Evolutionary conservation across 2,113 vertebrate genomes (phyloP).

Genomic region (Ciconia stormi): DNA sequence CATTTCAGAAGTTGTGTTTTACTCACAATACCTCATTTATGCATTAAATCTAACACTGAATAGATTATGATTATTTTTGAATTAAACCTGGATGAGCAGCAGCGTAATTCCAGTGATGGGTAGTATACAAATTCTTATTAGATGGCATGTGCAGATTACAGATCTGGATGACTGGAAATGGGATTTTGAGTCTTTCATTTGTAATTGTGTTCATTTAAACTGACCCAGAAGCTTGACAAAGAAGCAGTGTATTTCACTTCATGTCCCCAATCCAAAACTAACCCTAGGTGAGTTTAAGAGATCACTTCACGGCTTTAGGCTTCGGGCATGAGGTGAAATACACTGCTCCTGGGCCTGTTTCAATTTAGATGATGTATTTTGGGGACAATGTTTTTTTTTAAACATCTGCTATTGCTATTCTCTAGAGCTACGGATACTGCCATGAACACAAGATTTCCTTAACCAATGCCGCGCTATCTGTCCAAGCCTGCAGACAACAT

Average conservation of each 20-base stretch:
- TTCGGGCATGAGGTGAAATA: not conserved
- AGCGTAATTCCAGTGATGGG: not conserved
- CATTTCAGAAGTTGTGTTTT: not conserved
- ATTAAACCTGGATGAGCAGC: not conserved
- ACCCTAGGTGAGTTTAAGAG: not conserved
- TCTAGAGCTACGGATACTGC: not conserved
- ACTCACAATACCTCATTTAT: not conserved
- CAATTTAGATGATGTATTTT: not conserved
- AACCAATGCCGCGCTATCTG: not conserved
- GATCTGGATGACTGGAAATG: not conserved
- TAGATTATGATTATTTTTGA: constrained; percentile 32
- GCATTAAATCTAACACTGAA: constrained; percentile 2
- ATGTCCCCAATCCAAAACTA: not conserved
- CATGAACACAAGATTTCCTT: not conserved
- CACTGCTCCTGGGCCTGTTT: not conserved
- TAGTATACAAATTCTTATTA: not conserved
- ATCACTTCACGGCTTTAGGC: not conserved
- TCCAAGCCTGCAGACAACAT: not conserved
- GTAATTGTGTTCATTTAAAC: not conserved
- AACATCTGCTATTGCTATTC: not conserved
- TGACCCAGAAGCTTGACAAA: not conserved
- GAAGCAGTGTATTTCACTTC: not conserved
- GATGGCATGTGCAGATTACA: not conserved
- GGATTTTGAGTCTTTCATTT: not conserved
- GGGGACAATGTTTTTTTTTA: not conserved